A percentile compares a stretch with the other conserved stretches of the same genome.
Evolutionary conservation across 2,113 vertebrate species (phyloP).

Genomic region (Phyllostomus discolor): DNA sequence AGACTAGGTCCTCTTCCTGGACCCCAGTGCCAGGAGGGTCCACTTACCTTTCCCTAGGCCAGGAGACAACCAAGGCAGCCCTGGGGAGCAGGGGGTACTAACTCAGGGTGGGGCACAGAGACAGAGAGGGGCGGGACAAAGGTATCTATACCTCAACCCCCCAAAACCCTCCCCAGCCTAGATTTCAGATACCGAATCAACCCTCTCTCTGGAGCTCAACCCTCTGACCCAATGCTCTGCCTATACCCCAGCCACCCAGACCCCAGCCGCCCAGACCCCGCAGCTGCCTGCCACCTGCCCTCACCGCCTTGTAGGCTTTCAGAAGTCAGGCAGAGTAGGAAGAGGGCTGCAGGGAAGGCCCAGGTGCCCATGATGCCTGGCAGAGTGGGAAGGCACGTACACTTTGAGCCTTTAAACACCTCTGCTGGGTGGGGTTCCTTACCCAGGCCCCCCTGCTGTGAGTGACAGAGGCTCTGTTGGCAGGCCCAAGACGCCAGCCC

Average conservation of each 20-base stretch:
- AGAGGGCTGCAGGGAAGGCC: neutral
- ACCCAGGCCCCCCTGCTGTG: neutral
- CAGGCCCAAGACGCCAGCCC: neutral
- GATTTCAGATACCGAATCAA: neutral
- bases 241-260: neutral
- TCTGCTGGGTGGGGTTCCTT: neutral
- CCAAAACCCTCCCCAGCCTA: neutral
- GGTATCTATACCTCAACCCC: neutral
- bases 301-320: slow-evolving; percentile 63
- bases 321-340: slow-evolving; percentile 50
- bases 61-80: neutral
- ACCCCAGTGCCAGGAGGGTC: neutral
- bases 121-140: neutral
- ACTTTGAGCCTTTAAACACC: slow-evolving; percentile 45
- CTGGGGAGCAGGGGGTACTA: neutral
- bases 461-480: neutral
- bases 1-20: neutral
- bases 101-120: neutral
- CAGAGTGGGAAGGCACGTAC: neutral
- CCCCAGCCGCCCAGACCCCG: neutral
- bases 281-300: neutral
- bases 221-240: neutral
- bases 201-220: neutral
- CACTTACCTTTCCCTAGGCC: slow-evolving; percentile 40
- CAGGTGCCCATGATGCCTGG: slow-evolving; percentile 33